phyloP scores from a whole-genome alignment of 1,140 invertebrate species.

The Propsilocerus akamusi region DNA sequence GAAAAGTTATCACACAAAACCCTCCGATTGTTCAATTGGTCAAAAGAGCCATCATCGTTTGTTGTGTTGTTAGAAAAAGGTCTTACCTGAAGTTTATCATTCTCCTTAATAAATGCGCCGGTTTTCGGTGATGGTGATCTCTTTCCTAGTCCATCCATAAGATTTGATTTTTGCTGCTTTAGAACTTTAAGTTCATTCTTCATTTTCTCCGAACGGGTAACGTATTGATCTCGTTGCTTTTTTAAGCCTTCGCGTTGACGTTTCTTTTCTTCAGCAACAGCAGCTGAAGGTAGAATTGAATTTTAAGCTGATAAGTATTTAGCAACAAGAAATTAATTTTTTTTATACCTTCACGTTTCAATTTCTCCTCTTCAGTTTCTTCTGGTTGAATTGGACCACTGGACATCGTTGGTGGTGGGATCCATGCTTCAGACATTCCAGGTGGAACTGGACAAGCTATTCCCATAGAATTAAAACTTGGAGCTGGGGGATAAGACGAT shows the following conservation, averaged over 20 bases:
- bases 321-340: too few species aligned
- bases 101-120: constrained; percentile 52
- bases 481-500: neutral
- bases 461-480: neutral
- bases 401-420: neutral
- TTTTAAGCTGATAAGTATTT: too few species aligned
- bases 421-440: neutral
- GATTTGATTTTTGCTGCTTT: constrained; percentile 51
- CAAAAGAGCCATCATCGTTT: neutral
- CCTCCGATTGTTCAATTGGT: neutral
- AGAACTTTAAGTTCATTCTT: constrained; percentile 57
- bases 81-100: constrained; percentile 58
- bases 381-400: too few species aligned
- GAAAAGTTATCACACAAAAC: too few species aligned
- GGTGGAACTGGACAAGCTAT: neutral
- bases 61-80: neutral
- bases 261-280: constrained; percentile 57
- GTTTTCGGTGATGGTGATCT: constrained; percentile 42
- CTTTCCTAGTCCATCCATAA: constrained; percentile 36
- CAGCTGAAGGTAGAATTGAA: constrained; percentile 26
- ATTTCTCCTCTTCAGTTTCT: neutral
- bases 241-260: constrained; percentile 57
- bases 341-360: neutral
- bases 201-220: constrained; percentile 44
- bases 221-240: constrained; percentile 59